Percentiles rank a stretch among this genome's conserved stretches.
phyloP scores from a whole-genome alignment of 2,888 invertebrate genomes.

The Stenoptilia bipunctidactyla region DNA sequence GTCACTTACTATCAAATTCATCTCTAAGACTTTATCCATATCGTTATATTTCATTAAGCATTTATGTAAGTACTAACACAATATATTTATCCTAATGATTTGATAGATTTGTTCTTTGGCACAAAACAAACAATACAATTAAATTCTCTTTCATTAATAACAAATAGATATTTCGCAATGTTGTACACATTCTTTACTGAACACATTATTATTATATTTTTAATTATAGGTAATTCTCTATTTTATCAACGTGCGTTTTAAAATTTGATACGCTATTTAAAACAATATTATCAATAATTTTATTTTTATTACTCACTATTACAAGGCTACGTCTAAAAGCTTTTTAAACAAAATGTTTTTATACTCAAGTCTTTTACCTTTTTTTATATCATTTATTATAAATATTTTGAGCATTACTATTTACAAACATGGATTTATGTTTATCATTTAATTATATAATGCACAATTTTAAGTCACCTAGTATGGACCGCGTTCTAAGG shows the following conservation, averaged over 20 bases:
- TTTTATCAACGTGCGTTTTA: conserved; percentile 38
- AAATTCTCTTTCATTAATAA: conserved; percentile 1
- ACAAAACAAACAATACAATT: too few species aligned
- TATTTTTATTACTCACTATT: conserved; percentile 43
- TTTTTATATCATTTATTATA: conserved; percentile 40
- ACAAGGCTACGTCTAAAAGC: conserved; percentile 55
- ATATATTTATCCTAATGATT: too few species aligned
- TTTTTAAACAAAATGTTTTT: conserved; percentile 42
- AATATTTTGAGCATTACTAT: conserved; percentile 57
- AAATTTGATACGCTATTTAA: conserved; percentile 28
- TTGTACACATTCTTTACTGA: conserved; percentile 36
- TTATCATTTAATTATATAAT: conserved; percentile 57
- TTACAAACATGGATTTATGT: conserved; percentile 44
- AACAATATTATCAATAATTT: conserved; percentile 14
- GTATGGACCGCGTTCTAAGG: conserved; percentile 67
- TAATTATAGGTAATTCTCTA: conserved; percentile 17
- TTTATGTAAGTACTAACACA: neutral
- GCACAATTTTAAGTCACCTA: conserved; percentile 69
- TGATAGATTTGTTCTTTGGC: too few species aligned
- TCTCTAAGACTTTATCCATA: neutral
- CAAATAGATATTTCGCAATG: conserved; percentile 4
- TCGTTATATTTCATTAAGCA: neutral
- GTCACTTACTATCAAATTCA: conserved; percentile 34
- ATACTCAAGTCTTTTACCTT: conserved; percentile 63
- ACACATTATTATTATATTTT: conserved; percentile 49